These are phyloP conservation scores for Callopanchax toddi DNA, from an alignment of 2,113 vertebrate genomes.

Conservation along the genomic window DNA sequence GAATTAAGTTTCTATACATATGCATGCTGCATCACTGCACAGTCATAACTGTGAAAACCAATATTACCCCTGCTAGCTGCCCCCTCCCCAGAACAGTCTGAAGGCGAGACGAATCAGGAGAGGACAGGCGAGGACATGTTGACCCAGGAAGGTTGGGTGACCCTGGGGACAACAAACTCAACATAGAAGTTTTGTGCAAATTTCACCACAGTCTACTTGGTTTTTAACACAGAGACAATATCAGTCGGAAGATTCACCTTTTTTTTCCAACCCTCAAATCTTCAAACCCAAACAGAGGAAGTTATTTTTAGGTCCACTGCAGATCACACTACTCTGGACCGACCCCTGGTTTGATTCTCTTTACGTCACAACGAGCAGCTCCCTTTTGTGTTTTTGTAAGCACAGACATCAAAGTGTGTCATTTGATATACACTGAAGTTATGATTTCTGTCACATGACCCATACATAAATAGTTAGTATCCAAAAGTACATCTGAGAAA, in stretches of 20 bases:
- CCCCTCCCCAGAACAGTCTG: slow-evolving; percentile 63
- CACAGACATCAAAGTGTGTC: slow-evolving; percentile 72
- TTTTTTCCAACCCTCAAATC: slow-evolving; percentile 22
- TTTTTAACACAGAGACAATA: slow-evolving; percentile 73
- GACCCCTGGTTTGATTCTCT: slow-evolving; percentile 36
- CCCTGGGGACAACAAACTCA: slow-evolving; percentile 59
- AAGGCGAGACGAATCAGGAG: slow-evolving; percentile 70
- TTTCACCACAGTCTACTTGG: slow-evolving; percentile 73
- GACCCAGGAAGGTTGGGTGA: slow-evolving; percentile 56
- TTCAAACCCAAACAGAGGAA: slow-evolving; percentile 53
- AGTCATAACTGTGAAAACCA: slow-evolving; percentile 79
- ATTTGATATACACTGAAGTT: slow-evolving; percentile 72
- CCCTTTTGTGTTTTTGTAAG: slow-evolving; percentile 65
- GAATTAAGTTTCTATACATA: slow-evolving; percentile 75
- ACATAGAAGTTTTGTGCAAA: slow-evolving; percentile 75
- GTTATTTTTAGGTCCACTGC: slow-evolving; percentile 55
- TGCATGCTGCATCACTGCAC: slow-evolving; percentile 80
- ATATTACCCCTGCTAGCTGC: slow-evolving; percentile 64
- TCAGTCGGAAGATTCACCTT: slow-evolving; percentile 49
- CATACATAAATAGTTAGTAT: slow-evolving; percentile 78
- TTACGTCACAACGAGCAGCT: slow-evolving; percentile 59
- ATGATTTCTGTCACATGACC: slow-evolving; percentile 77
- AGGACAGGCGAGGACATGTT: slow-evolving; percentile 67
- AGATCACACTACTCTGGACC: slow-evolving; percentile 49
- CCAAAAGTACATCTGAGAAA: slow-evolving; percentile 77